Evolutionary conservation across 1,140 invertebrate genomes (phyloP), one percentile per base, ranked within the genome.

Genomic region (Ceratina japonica): DNA sequence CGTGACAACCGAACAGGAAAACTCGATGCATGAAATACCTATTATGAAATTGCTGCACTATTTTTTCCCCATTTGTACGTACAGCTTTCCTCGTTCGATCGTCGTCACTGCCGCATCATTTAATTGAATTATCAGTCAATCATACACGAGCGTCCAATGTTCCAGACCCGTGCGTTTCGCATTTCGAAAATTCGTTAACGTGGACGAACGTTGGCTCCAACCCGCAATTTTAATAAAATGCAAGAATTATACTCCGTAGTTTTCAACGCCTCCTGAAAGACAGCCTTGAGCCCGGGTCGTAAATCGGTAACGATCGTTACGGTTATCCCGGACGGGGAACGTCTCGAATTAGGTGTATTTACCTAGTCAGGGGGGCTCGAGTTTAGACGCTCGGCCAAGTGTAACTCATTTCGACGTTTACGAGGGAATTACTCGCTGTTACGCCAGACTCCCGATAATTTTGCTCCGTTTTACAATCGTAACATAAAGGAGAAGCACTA

Each of bases 381-480:
- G 24, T 74, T 75, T 80, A 75, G 44, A 44, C 61, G 61, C 74
- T 65, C 79, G 49, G 59, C 20, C 65, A 27, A 68, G 75, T 65
- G 58, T 77, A 85, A 81, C 74, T 56, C 54, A 79, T 84, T 86
- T 70, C 22, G 82, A 86, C 73, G 63, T 84, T 82, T 81, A 79
- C 71, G 75, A 86, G 79, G 56, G 44, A 86, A 84, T 86, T 86
- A 82, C 72, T 66, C 61, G 12, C 3, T 56, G 68, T 80, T 73
- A 82, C 80, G 78, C 61, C 12, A 56, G 84, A 74, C 79, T 84
- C 51, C 71, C 37, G 62, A 68, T 79, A 76, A 84, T 85, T 70
- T 63, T 56, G 65, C 24, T 51, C 76, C 59, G 81, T 85, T 84
- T 81, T 81, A 83, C 74, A 65, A 20, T 66, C 18, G 62, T 54